phyloP scores from a whole-genome alignment of 2,888 invertebrate genomes.

The Metacarcinus magister region DNA sequence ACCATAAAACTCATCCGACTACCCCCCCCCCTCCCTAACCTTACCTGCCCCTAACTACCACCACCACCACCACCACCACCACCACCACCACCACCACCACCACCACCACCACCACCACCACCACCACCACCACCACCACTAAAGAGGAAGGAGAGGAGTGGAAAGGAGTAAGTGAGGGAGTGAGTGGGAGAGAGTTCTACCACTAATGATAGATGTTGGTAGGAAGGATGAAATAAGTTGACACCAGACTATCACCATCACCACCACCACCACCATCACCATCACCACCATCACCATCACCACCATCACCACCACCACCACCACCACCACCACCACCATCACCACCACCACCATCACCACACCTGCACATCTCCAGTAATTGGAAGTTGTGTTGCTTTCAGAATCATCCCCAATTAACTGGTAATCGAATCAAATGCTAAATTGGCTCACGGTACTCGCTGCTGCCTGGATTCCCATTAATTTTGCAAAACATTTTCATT shows the following conservation, averaged over 20 bases:
- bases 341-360: not conserved
- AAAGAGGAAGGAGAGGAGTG: not conserved
- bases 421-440: conserved; percentile 16
- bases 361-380: not conserved
- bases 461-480: not conserved
- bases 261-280: not conserved
- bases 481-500: conserved; percentile 26
- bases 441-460: not conserved
- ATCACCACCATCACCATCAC: not conserved
- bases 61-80: not conserved
- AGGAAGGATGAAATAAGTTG: too few species aligned
- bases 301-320: not conserved
- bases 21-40: not conserved
- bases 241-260: not conserved
- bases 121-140: not conserved
- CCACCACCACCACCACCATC: conserved; percentile 9
- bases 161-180: not conserved
- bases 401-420: conserved; percentile 30
- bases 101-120: not conserved
- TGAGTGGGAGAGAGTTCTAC: not conserved
- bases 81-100: too few species aligned
- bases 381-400: conserved; percentile 41
- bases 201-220: too few species aligned
- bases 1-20: not conserved
- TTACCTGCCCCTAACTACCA: not conserved